Evolutionary conservation across 2,797 vertebrate genomes (phyloP), one percentile per base, ranked within the genome.

Genomic region (Myotis vivesi): DNA sequence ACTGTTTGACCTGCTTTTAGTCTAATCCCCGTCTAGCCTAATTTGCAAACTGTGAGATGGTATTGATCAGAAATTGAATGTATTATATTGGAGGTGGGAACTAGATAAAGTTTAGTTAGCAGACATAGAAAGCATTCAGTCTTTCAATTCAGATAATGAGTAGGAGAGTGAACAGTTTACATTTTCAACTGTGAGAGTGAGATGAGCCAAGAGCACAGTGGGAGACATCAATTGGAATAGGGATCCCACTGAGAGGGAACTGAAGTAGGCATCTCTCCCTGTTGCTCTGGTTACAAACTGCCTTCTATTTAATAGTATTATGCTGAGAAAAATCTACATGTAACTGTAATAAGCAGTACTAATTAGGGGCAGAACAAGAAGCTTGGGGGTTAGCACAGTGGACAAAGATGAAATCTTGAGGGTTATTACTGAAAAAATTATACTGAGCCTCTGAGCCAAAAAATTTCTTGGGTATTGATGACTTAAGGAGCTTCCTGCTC

Each of bases 251-350:
- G 51, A 69, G n/a, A 75, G 53, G 20, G 12, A 85, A 51, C 69
- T 84, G 11, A 5, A 96, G 23, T 38, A 51, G 7, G 8, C 62
- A 33, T 83, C 30, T 57, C 20, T 83, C 46, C 44, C 57, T 46
- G 23, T 92, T 86, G 73, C 44, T 95, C 81, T 83, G 8, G 30
- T 77, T 87, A 53, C 17, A 90, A 46, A 66, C 76, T 79, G 36
- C 41, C 46, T 77, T 77, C 16, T 95, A 44, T 79, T 91, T 92
- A 83, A 73, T 91, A 93, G 55, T 92, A 87, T n/a, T 91, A 36
- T 73, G 28, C 8, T 41, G 9, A 81, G 17, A 84, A 89, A 89
- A 77, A 92, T 77, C 25, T 28, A 44, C 57, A 69, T 92, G 46
- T 49, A 77, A 33, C 19, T 77, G 4, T 79, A 71, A 89, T 82